These are phyloP conservation scores for Eutrigla gurnardus DNA, from an alignment of 2,797 vertebrate genomes.

Conservation along the genomic window DNA sequence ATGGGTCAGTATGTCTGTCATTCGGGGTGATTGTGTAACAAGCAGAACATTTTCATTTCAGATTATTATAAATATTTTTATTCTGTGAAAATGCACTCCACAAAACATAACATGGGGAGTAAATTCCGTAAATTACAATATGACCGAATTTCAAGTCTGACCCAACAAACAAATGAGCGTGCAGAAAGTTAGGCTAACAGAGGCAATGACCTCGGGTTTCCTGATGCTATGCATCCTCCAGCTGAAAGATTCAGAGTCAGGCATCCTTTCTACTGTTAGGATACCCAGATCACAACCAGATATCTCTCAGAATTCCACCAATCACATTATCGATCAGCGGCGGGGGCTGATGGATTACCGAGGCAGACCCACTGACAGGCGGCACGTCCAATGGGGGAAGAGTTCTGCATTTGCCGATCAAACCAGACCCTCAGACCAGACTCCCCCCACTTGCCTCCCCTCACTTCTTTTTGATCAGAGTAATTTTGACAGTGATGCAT, in stretches of 20 bases:
- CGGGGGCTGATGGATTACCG: conserved; percentile 76
- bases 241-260: conserved; percentile 18
- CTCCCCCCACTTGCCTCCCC: not conserved
- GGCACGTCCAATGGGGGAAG: conserved; percentile 69
- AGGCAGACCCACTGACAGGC: conserved; percentile 73
- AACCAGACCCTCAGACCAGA: conserved; percentile 37
- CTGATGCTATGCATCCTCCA: not conserved
- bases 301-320: conserved; percentile 68
- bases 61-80: not conserved
- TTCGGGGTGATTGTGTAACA: not conserved
- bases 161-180: not conserved
- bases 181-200: not conserved
- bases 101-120: not conserved
- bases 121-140: not conserved
- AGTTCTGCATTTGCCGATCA: conserved; percentile 70
- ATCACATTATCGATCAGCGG: conserved; percentile 77
- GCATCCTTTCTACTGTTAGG: conserved; percentile 55
- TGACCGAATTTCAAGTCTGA: conserved; percentile 14
- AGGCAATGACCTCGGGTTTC: not conserved
- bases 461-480: conserved; percentile 70
- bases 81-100: not conserved
- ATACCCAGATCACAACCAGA: conserved; percentile 66
- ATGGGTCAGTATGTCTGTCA: not conserved
- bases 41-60: not conserved
- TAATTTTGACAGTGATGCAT: conserved; percentile 81